Percentiles rank a stretch among this genome's conserved stretches.
phyloP scores from a whole-genome alignment of 64 coral and sea anemone species.

The Dendrophyllia cribrosa region DNA sequence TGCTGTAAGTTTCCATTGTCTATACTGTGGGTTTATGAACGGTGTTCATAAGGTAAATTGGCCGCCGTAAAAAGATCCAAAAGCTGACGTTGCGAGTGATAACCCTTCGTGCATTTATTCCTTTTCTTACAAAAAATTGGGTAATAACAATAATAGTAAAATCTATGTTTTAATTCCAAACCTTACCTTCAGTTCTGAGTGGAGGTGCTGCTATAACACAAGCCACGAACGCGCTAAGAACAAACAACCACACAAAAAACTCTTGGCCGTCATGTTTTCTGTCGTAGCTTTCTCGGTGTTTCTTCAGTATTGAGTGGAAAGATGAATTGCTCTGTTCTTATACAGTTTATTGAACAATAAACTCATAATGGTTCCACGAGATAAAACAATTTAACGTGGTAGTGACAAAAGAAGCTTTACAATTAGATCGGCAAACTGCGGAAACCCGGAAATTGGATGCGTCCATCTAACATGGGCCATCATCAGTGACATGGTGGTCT shows the following conservation, averaged over 20 bases:
- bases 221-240: not conserved
- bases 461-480: not conserved
- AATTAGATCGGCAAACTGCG: not conserved
- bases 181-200: not conserved
- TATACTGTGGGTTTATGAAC: too few species aligned
- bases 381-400: not conserved
- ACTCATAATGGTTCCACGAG: not conserved
- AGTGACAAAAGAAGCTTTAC: not conserved
- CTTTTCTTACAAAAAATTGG: too few species aligned
- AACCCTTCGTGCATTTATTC: too few species aligned
- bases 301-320: not conserved
- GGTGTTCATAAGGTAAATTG: too few species aligned
- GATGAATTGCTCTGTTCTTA: not conserved
- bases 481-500: not conserved
- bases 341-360: not conserved
- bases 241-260: not conserved
- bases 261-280: not conserved
- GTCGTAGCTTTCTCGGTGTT: too few species aligned
- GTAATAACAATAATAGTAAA: too few species aligned
- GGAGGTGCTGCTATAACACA: not conserved
- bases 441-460: constrained; percentile 20
- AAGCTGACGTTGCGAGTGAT: too few species aligned
- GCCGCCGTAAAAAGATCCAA: too few species aligned
- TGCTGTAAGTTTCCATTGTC: too few species aligned
- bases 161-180: not conserved